These are phyloP conservation scores for Silurus glanis DNA, from an alignment of 2,113 vertebrate species.

Conservation along the genomic window DNA sequence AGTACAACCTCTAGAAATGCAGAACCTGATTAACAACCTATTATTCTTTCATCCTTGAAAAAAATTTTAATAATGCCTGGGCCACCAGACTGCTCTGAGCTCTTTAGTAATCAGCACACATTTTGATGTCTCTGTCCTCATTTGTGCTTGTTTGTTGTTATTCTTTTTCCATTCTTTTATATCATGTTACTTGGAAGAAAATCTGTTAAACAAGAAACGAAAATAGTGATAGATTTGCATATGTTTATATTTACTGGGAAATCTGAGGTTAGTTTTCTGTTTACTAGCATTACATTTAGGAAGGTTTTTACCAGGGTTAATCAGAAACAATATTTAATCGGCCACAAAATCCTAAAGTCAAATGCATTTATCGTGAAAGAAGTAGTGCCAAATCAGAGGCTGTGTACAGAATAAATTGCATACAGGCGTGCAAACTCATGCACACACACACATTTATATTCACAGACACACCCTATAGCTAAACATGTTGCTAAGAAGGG, in stretches of 20 bases:
- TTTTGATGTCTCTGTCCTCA: constrained; percentile 68
- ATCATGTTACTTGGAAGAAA: constrained; percentile 20
- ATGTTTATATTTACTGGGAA: constrained; percentile 23
- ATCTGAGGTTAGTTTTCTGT: neutral
- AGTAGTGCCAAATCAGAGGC: neutral
- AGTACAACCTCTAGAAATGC: constrained; percentile 57
- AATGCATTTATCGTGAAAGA: neutral
- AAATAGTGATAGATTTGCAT: constrained; percentile 28
- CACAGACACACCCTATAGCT: neutral
- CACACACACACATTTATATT: constrained; percentile 43
- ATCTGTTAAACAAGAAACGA: constrained; percentile 39
- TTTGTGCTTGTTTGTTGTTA: constrained; percentile 36
- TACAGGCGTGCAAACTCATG: neutral
- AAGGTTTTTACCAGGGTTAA: neutral
- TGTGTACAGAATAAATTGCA: constrained; percentile 25
- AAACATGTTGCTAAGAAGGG: constrained; percentile 3
- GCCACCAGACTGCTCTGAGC: constrained; percentile 47
- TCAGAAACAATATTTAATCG: constrained; percentile 1
- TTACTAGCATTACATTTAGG: neutral
- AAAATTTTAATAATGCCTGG: constrained; percentile 59
- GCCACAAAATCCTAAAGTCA: constrained; percentile 2
- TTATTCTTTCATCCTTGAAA: constrained; percentile 66
- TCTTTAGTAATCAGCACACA: constrained; percentile 56
- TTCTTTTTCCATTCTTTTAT: neutral
- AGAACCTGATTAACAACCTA: constrained; percentile 67